Percentiles rank a stretch among this genome's conserved stretches.
These are phyloP conservation scores for Cephus cinctus DNA, from an alignment of 1,140 invertebrate species.

Conservation along the genomic window DNA sequence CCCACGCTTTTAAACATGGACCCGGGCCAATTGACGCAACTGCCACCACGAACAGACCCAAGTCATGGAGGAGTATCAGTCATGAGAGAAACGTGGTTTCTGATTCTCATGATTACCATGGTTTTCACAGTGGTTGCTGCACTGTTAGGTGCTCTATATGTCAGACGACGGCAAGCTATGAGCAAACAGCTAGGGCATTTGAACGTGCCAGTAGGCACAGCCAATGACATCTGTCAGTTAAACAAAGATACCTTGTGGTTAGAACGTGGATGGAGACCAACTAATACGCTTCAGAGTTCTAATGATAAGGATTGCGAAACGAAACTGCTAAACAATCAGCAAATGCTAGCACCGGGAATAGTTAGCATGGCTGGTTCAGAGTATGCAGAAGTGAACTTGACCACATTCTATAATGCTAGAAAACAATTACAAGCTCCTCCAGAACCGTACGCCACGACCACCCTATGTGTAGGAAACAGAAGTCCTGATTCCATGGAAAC, in stretches of 20 bases:
- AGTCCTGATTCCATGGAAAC: slow-evolving; percentile 56
- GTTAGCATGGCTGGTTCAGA: slow-evolving; percentile 62
- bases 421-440: slow-evolving; percentile 70
- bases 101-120: slow-evolving; percentile 68
- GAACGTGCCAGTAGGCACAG: slow-evolving; percentile 66
- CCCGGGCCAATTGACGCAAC: slow-evolving; percentile 56
- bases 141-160: slow-evolving; percentile 64
- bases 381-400: slow-evolving; percentile 78
- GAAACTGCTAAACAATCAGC: slow-evolving; percentile 63
- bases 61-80: slow-evolving; percentile 54
- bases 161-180: slow-evolving; percentile 62
- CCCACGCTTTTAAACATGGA: slow-evolving; percentile 64
- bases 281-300: slow-evolving; percentile 52
- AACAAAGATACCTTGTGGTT: slow-evolving; percentile 76
- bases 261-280: slow-evolving; percentile 71
- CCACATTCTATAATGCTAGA: slow-evolving; percentile 76
- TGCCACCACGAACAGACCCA: slow-evolving; percentile 58
- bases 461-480: slow-evolving; percentile 58
- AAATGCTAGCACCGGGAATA: slow-evolving; percentile 53
- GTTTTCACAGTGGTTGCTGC: slow-evolving; percentile 67
- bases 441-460: slow-evolving; percentile 80
- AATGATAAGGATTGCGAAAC: slow-evolving; percentile 68
- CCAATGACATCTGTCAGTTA: slow-evolving; percentile 60
- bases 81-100: slow-evolving; percentile 74
- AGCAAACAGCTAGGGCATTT: slow-evolving; percentile 66